Evolutionary conservation across 2,113 vertebrate species (phyloP).

Genomic region (Dinomys branickii): DNA sequence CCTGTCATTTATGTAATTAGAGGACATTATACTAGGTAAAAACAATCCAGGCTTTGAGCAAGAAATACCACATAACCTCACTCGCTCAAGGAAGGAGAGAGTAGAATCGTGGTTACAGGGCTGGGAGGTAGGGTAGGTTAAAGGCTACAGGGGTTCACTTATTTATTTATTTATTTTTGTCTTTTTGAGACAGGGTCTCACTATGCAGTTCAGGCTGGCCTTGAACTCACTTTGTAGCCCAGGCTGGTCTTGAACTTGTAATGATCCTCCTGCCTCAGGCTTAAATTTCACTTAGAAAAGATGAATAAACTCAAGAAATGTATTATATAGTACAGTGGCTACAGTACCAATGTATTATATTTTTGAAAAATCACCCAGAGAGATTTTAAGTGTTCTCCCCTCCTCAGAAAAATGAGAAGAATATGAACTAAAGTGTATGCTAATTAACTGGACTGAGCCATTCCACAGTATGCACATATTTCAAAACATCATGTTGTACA

Average conservation of each 20-base stretch:
- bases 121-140: not conserved
- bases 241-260: too few relatives aligned
- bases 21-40: too few relatives aligned
- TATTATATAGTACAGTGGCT: not conserved
- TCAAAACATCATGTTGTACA: not conserved
- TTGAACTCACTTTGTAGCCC: too few relatives aligned
- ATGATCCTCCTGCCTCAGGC: too few relatives aligned
- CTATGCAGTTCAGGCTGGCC: too few relatives aligned
- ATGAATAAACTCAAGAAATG: not conserved
- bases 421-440: not conserved
- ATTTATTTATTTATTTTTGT: too few relatives aligned
- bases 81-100: not conserved
- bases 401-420: not conserved
- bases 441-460: not conserved
- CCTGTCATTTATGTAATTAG: not conserved
- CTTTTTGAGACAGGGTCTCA: too few relatives aligned
- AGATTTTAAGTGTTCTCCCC: not conserved
- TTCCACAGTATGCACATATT: not conserved
- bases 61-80: not conserved
- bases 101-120: not conserved
- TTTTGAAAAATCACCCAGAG: not conserved
- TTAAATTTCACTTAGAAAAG: not conserved
- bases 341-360: not conserved
- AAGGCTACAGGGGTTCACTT: not conserved
- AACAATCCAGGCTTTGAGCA: not conserved